Conservation (phyloP, 1,140 invertebrate species). For the Drosophila ficusphila region DNA sequence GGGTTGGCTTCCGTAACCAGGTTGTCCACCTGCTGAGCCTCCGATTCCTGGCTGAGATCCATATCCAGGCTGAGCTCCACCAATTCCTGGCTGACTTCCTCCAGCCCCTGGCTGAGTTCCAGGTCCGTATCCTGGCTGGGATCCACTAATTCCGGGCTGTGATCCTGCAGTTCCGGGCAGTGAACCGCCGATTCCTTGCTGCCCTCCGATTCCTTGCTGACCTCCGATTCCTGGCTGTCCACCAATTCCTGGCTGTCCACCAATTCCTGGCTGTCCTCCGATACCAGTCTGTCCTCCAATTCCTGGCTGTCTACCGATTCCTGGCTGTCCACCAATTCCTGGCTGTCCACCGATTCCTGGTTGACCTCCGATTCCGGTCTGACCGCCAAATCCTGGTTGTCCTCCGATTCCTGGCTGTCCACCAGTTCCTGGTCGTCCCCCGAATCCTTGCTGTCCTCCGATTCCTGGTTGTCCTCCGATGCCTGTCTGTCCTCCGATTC, state of each 20-base stretch:
- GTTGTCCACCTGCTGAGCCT: conserved; percentile 4
- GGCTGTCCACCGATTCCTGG: background rate
- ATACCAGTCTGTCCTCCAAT: background rate
- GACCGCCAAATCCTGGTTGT: background rate
- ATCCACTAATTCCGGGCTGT: conserved; percentile 5
- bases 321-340: background rate
- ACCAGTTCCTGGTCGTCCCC: background rate
- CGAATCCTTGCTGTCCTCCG: background rate
- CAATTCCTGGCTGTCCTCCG: conserved; percentile 3
- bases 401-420: background rate
- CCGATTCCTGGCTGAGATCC: conserved; percentile 16
- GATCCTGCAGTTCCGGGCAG: conserved; percentile 5
- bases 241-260: background rate
- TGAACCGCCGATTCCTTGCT: conserved; percentile 19
- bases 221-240: conserved; percentile 4
- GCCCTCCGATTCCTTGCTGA: conserved; percentile 23
- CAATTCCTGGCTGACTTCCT: conserved; percentile 11
- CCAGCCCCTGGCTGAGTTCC: conserved; percentile 3
- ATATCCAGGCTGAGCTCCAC: conserved; percentile 4
- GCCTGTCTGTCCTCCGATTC: conserved; percentile 15
- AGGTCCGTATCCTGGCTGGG: conserved; percentile 8
- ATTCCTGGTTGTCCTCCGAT: conserved; percentile 1
- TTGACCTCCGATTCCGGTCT: background rate
- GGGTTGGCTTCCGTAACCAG: conserved; percentile 7
- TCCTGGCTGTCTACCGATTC: background rate